Conservation (phyloP, 2,797 vertebrate genomes). For the Argyrosomus regius region DNA sequence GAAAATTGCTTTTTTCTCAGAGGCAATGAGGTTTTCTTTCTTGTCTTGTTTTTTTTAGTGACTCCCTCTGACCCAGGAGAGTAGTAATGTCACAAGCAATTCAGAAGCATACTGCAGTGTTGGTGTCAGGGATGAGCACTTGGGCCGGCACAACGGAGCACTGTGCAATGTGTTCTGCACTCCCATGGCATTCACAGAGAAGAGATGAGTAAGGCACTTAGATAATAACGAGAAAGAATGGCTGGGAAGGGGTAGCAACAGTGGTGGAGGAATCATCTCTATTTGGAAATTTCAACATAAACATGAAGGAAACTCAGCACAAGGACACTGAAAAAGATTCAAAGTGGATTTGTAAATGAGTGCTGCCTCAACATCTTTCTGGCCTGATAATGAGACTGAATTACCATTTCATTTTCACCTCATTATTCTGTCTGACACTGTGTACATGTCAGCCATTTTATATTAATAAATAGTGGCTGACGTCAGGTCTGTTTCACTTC, state of each 20-base stretch:
- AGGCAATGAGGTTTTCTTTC: too few species aligned
- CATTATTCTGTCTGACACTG: not conserved
- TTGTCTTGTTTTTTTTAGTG: not conserved
- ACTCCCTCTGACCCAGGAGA: not conserved
- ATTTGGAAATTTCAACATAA: not conserved
- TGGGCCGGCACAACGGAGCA: not conserved
- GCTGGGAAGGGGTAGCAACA: not conserved
- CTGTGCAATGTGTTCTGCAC: not conserved
- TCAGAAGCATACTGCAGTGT: not conserved
- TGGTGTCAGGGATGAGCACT: not conserved
- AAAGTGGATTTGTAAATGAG: not conserved
- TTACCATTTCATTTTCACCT: not conserved
- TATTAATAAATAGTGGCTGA: not conserved
- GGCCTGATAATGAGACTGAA: too few species aligned
- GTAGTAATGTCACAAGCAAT: not conserved
- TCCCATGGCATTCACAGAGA: not conserved
- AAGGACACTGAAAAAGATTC: not conserved
- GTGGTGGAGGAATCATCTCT: not conserved
- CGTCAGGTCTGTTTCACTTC: not conserved
- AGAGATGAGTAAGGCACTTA: not conserved
- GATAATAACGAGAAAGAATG: not conserved
- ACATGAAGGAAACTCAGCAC: not conserved
- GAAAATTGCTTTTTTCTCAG: not conserved
- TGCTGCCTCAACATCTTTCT: not conserved
- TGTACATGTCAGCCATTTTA: slow-evolving; percentile 1